Percentiles rank a stretch among this genome's conserved stretches.
These are phyloP conservation scores for Polymixis flavicincta DNA, from an alignment of 2,888 invertebrate genomes.

Conservation along the genomic window DNA sequence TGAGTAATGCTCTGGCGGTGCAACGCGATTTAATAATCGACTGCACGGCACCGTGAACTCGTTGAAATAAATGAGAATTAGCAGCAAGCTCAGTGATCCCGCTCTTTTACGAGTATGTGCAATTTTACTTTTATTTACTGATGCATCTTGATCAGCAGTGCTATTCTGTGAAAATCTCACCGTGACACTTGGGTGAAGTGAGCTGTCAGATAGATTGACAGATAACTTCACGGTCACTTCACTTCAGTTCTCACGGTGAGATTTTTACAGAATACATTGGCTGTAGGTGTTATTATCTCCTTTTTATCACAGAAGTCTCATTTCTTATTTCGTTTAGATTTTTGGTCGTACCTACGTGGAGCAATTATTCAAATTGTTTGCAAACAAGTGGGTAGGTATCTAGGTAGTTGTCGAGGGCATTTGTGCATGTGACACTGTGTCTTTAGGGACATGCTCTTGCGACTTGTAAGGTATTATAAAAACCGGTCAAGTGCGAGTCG, in stretches of 20 bases:
- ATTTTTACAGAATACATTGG: too few relatives aligned
- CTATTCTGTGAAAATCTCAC: too few relatives aligned
- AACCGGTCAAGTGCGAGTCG: not conserved
- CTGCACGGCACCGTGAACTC: not conserved
- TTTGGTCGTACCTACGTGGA: not conserved
- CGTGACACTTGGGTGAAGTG: too few relatives aligned
- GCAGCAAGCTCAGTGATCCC: not conserved
- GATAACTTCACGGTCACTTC: too few relatives aligned
- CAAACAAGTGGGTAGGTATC: not conserved
- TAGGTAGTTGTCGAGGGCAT: not conserved
- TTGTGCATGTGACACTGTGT: not conserved
- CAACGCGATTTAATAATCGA: not conserved
- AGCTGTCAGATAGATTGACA: too few relatives aligned
- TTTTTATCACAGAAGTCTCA: not conserved
- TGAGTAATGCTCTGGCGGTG: constrained; percentile 63
- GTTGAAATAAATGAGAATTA: constrained; percentile 10
- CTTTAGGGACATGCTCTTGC: not conserved
- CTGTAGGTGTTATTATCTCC: not conserved
- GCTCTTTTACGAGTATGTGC: too few relatives aligned
- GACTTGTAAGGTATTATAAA: not conserved
- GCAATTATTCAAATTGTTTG: not conserved
- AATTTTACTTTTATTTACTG: not conserved
- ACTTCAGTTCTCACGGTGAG: too few relatives aligned
- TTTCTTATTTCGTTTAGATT: not conserved
- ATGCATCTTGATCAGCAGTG: not conserved